phyloP scores from a whole-genome alignment of 2,113 vertebrate species.

The Poicephalus meyeri region DNA sequence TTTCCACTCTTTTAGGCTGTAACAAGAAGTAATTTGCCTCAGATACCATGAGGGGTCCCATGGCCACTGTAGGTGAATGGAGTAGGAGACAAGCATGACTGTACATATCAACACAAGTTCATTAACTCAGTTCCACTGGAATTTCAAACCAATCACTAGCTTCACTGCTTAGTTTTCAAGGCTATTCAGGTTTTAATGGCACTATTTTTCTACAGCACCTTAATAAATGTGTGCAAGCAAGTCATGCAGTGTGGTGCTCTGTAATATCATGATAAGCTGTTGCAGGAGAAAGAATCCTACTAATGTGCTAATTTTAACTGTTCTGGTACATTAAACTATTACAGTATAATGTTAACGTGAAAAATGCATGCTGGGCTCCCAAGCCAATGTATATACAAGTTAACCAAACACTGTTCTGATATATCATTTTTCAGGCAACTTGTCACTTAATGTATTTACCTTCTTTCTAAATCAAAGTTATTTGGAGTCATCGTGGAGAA shows the following conservation, averaged over 20 bases:
- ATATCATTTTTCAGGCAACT: conserved; percentile 46
- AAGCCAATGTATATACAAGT: not conserved
- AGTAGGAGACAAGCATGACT: conserved; percentile 10
- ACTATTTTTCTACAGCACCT: not conserved
- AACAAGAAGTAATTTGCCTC: conserved; percentile 22
- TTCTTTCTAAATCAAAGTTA: not conserved
- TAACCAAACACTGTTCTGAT: conserved; percentile 41
- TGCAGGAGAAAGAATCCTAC: not conserved
- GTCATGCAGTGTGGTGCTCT: not conserved
- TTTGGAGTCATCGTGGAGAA: not conserved
- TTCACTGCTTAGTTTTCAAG: not conserved
- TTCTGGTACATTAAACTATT: conserved; percentile 20
- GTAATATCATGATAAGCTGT: conserved; percentile 2
- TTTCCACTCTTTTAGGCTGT: not conserved
- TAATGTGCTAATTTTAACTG: conserved; percentile 56
- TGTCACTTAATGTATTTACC: conserved; percentile 29
- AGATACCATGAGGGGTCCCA: conserved; percentile 8
- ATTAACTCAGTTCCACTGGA: conserved; percentile 20
- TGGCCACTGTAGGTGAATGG: not conserved
- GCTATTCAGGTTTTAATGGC: conserved; percentile 24
- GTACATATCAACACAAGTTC: conserved; percentile 30
- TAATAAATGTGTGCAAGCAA: conserved; percentile 14
- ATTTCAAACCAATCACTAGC: conserved; percentile 25
- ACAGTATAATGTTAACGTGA: not conserved
- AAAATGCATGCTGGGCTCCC: not conserved